Base-by-base conservation (phyloP, 2,113 vertebrate species). In the Oncorhynchus gorbuscha region DNA sequence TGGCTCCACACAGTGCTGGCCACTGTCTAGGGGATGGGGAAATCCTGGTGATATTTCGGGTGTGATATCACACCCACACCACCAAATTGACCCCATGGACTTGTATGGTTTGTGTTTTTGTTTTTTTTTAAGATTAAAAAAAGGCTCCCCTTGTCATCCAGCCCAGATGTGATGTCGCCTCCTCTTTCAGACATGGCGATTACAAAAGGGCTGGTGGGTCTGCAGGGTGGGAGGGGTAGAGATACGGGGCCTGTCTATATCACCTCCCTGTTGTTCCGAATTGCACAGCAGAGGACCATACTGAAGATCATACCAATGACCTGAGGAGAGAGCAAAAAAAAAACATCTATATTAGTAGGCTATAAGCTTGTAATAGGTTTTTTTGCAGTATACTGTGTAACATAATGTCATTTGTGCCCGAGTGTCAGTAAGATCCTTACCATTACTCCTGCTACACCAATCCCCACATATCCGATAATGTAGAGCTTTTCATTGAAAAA, bases 261-360 rank as follows among this genome's bases (percentile, higher is more conserved):
- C 82, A 97, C 93, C 81, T 99, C 96, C 85, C 94, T 93, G 80
- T 93, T 96, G 92, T 95, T 97, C 79, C 95, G 94, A 89, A 99
- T 98, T 3, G 90, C 97, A 88, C 97, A 98, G 86, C 97, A 99
- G 65, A 99, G 95, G 75, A 99, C 94, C 97, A 99, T 97, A 87
- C 98, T 99, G 94, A 98, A 98, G 89, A 98, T 92, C 97, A 99
- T 99, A 59, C 96, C 97, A 64, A 98, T 93, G 79, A 98, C 94
- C 98, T 99, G 92, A 72, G 88, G 73, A 26, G 62, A 84, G 45
- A 49, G 71, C 51, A 88, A 45, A 79, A 45, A 79, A 45, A 79
- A 20, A 77, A 59, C 22, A 72, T 24, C 2, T 22, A 24, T 69
- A 14, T 20, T 59, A 7, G 49, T 30, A 72, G 24, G 6, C 5